A percentile compares a stretch with the other conserved stretches of the same genome.
Evolutionary conservation across 2,797 vertebrate species (phyloP).

Genomic region (Phaenicophaeus curvirostris): DNA sequence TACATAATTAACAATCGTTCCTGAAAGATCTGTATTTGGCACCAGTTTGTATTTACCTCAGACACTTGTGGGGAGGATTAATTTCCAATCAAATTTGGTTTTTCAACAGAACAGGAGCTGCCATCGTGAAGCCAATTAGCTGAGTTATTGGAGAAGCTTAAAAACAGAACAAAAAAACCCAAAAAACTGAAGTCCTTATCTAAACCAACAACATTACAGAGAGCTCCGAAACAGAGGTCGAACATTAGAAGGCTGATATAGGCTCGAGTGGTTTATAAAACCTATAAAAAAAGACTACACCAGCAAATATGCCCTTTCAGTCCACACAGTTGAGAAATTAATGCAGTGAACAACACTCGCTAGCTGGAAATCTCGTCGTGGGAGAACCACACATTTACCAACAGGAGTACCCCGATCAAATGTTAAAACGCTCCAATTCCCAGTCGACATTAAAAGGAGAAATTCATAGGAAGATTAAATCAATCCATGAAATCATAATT

Average conservation of each 20-base stretch:
- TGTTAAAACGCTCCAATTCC: conserved; percentile 74
- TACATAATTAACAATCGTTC: conserved; percentile 72
- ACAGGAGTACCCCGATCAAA: conserved; percentile 75
- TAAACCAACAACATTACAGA: conserved; percentile 70
- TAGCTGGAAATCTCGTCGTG: conserved; percentile 73
- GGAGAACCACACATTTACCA: conserved; percentile 69
- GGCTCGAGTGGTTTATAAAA: conserved; percentile 85
- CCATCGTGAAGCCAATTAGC: conserved; percentile 55
- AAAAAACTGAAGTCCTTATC: conserved; percentile 16
- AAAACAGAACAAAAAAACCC: conserved; percentile 16
- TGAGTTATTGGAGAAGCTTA: conserved; percentile 61
- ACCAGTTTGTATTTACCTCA: conserved; percentile 74
- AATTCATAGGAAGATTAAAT: conserved; percentile 62
- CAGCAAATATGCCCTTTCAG: conserved; percentile 76
- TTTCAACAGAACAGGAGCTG: conserved; percentile 51
- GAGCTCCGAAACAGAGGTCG: conserved; percentile 73
- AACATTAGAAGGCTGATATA: conserved; percentile 80
- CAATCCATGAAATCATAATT: conserved; percentile 64
- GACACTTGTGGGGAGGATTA: conserved; percentile 56
- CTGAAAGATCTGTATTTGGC: conserved; percentile 78
- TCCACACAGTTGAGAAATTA: conserved; percentile 73
- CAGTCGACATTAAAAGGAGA: conserved; percentile 67
- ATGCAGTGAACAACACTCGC: conserved; percentile 68
- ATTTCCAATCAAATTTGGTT: conserved; percentile 57
- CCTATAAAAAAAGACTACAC: conserved; percentile 83